A percentile compares a stretch with the other conserved stretches of the same genome.
These are phyloP conservation scores for Salticus scenicus DNA, from an alignment of 2,888 invertebrate genomes.

Conservation along the genomic window DNA sequence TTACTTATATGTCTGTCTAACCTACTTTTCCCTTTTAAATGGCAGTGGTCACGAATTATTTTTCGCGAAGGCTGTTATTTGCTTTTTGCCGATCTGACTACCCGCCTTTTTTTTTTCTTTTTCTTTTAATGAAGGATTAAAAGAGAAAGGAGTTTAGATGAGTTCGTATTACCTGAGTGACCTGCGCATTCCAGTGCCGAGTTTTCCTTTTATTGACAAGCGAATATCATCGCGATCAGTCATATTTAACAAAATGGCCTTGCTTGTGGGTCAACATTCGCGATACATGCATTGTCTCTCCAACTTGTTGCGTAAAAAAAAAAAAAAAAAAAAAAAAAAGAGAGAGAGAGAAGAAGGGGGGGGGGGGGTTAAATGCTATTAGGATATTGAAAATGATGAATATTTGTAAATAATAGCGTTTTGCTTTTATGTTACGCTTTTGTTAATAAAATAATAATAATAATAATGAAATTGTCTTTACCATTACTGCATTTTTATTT, in stretches of 20 bases:
- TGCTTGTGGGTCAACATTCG: slow-evolving; percentile 30
- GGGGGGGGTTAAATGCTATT: too few species aligned
- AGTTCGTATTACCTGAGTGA: slow-evolving; percentile 41
- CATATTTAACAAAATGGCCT: slow-evolving; percentile 15
- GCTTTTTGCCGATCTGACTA: slow-evolving; percentile 23
- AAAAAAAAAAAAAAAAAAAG: too few species aligned
- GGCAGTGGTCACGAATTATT: slow-evolving; percentile 11
- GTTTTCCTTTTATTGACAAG: slow-evolving; percentile 61
- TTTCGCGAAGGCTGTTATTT: background rate
- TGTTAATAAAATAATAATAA: too few species aligned
- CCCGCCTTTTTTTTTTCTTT: too few species aligned
- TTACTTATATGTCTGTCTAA: background rate
- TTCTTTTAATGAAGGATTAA: slow-evolving; percentile 35
- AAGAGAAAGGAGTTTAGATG: slow-evolving; percentile 22
- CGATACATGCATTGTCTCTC: too few species aligned
- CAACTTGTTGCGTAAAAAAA: too few species aligned
- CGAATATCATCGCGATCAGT: slow-evolving; percentile 52
- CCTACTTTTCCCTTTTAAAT: background rate
- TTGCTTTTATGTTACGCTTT: too few species aligned
- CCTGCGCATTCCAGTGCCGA: slow-evolving; percentile 19
- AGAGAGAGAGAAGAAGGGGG: too few species aligned
- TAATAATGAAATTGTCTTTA: too few species aligned
- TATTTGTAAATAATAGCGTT: too few species aligned
- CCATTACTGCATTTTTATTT: too few species aligned
- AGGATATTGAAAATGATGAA: too few species aligned